phyloP scores from a whole-genome alignment of 2,113 vertebrate species.

The Chrysemys picta region DNA sequence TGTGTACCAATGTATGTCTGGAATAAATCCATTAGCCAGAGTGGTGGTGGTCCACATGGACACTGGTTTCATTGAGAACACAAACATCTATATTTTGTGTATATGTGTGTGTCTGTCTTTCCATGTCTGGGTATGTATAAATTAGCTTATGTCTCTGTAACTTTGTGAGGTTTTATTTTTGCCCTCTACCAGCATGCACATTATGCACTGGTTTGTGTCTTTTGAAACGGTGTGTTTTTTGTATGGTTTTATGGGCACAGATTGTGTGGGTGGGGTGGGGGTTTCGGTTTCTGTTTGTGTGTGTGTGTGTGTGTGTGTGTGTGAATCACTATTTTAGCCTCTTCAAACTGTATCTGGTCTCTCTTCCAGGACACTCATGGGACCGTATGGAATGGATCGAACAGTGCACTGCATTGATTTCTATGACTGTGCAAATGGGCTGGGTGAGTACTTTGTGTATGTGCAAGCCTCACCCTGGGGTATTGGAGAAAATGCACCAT shows the following conservation, averaged over 20 bases:
- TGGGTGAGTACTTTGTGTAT: conserved; percentile 80
- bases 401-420: conserved; percentile 88
- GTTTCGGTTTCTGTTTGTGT: rapidly evolving
- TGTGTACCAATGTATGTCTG: neutral
- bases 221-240: rapidly evolving
- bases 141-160: neutral
- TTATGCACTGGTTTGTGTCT: rapidly evolving
- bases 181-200: neutral
- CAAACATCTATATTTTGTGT: conserved; percentile 49
- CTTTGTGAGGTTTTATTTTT: neutral
- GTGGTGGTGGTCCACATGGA: neutral
- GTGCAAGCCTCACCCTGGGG: rapidly evolving
- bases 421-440: conserved; percentile 87
- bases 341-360: neutral
- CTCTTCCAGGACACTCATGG: conserved; percentile 89
- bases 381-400: conserved; percentile 88
- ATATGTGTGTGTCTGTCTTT: neutral
- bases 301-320: rapidly evolving
- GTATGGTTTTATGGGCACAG: rapidly evolving
- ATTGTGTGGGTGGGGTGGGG: rapidly evolving
- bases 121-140: conserved; percentile 33
- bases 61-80: conserved; percentile 59
- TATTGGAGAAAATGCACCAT: rapidly evolving
- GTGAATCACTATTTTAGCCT: neutral
- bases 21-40: neutral